Percentiles rank a stretch among this genome's conserved stretches.
Evolutionary conservation across 2,113 vertebrate genomes (phyloP).

Genomic region (Tapirus terrestris): DNA sequence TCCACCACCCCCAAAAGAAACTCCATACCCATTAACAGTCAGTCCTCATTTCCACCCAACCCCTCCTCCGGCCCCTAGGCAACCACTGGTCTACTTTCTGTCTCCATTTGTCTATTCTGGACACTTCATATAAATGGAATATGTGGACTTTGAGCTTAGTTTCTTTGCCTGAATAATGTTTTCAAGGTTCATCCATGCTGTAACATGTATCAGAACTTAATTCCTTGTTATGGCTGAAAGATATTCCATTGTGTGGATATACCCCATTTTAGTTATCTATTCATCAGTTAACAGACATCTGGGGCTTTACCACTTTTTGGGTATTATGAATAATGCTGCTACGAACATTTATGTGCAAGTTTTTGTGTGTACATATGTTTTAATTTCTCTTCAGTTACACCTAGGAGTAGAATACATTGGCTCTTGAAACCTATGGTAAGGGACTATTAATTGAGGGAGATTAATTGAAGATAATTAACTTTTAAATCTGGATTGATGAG

Average conservation of each 20-base stretch:
- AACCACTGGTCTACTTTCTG: not conserved
- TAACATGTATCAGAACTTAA: not conserved
- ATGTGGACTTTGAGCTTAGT: not conserved
- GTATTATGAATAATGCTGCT: not conserved
- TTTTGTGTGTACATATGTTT: not conserved
- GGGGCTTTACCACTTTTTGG: not conserved
- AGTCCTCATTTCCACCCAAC: not conserved
- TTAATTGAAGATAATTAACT: not conserved
- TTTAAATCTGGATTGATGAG: not conserved
- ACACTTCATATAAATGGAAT: not conserved
- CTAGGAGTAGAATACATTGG: not conserved
- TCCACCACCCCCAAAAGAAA: not conserved
- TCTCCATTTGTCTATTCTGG: not conserved
- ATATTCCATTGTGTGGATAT: not conserved
- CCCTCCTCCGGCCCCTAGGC: not conserved
- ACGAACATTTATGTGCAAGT: not conserved
- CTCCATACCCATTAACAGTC: fast-evolving
- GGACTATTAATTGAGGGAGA: not conserved
- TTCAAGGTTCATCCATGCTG: not conserved
- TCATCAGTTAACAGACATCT: not conserved
- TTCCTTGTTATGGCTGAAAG: not conserved
- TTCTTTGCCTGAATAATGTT: not conserved
- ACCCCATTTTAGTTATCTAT: not conserved
- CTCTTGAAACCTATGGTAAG: not conserved
- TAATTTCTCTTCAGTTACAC: not conserved